Evolutionary conservation across 2,113 vertebrate genomes (phyloP), one percentile per base, ranked within the genome.

Genomic region (Promerops cafer): DNA sequence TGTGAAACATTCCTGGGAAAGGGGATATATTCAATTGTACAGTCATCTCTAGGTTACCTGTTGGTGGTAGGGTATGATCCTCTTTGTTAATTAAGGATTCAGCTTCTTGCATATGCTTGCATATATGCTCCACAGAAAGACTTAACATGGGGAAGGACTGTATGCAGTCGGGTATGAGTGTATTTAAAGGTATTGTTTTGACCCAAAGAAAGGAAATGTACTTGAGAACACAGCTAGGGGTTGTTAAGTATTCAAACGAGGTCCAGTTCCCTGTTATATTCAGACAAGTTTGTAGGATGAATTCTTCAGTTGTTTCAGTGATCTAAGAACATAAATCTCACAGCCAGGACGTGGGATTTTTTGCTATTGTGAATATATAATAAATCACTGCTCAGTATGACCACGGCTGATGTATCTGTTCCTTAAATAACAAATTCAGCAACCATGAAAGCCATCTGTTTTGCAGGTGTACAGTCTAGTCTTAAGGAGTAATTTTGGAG

Each of bases 341-440:
- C 64, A 75, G 49, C 26, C n/a, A 72, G 69, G 39, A 89, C 57
- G 49, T 45, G 31, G 53, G 44, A 64, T 31, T 77, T 49, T 87
- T 93, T 89, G 40, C 88, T 87, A 3, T 89, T 90, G 72, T 90
- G 86, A 87, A 78, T 82, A 35, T 45, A 13, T 65, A 83, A 93
- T 89, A 92, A 96, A 90, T 90, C 84, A 81, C 60, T 68, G 35
- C 69, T 90, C 54, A 45, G 79, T 30, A 49, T 4, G 13, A 83
- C 64, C 53, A 53, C 0, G 2, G 44, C 68, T 70, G 68, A 88
- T 71, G 68, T 71, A 90, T 94, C 56, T 83, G 74, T 87, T 89
- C 54, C 84, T 90, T 88, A 83, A 89, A 85, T 57, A 96, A 92
- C 72, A 85, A 89, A 87, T 89, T 61, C 84, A 91, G 65, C 87